Conservation (phyloP, 2,113 vertebrate genomes). For the Anolis carolinensis region DNA sequence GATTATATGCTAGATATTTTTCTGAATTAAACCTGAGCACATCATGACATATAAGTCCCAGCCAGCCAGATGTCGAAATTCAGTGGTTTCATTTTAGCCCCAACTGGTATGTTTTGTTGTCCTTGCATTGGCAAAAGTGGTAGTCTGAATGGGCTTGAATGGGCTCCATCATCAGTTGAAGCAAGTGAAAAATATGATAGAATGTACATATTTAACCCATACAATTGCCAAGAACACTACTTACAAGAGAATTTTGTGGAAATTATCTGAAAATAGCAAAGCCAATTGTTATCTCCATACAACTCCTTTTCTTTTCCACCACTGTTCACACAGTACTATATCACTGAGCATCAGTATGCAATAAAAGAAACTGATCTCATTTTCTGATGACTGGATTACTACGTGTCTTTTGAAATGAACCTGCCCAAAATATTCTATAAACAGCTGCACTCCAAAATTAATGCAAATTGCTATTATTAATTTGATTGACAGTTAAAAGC, state of each 20-base stretch:
- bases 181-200: neutral
- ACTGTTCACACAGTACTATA: neutral
- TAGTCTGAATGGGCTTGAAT: neutral
- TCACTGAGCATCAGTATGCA: conserved; percentile 65
- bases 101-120: neutral
- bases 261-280: conserved; percentile 58
- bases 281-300: conserved; percentile 62
- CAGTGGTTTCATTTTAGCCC: neutral
- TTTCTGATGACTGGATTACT: conserved; percentile 73
- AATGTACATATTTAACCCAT: neutral
- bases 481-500: conserved; percentile 82
- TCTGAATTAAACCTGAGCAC: neutral
- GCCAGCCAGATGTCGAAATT: neutral
- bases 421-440: conserved; percentile 80
- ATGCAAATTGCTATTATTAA: conserved; percentile 86
- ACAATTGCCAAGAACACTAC: neutral
- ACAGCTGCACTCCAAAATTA: conserved; percentile 84
- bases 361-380: conserved; percentile 63
- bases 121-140: neutral
- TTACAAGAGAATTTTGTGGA: conserved; percentile 25
- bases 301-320: conserved; percentile 51
- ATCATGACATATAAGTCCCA: neutral
- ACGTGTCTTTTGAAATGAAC: conserved; percentile 70
- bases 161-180: neutral
- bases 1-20: neutral